A percentile compares a stretch with the other conserved stretches of the same genome.
Evolutionary conservation across 2,797 vertebrate genomes (phyloP).

Genomic region (Loriculus beryllinus): DNA sequence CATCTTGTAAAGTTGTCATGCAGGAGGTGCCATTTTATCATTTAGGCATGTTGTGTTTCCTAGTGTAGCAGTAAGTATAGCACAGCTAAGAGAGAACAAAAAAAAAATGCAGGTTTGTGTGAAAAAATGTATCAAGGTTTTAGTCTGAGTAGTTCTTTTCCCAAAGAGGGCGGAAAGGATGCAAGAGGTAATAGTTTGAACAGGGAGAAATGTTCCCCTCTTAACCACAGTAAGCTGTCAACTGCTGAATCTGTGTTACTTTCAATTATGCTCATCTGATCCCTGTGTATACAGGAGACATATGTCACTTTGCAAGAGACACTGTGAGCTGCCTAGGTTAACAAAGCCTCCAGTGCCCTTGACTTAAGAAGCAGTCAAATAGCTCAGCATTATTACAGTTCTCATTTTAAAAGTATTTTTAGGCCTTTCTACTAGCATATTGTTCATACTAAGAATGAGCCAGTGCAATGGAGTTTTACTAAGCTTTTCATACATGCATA

Average conservation of each 20-base stretch:
- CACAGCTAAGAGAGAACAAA: background rate
- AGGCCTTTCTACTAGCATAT: background rate
- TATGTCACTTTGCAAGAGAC: conserved; percentile 24
- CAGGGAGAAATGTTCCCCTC: background rate
- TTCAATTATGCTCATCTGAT: conserved; percentile 47
- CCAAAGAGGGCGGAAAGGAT: background rate
- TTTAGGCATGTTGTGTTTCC: background rate
- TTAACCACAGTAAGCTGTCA: conserved; percentile 4
- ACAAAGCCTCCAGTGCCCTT: background rate
- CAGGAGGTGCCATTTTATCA: background rate
- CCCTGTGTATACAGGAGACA: conserved; percentile 14
- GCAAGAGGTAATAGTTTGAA: background rate
- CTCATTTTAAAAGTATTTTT: conserved; percentile 12
- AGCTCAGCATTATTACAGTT: background rate
- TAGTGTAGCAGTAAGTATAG: background rate
- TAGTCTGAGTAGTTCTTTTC: background rate
- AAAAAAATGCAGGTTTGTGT: background rate
- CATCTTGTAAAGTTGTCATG: background rate
- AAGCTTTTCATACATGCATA: background rate
- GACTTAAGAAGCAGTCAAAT: background rate
- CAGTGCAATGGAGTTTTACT: background rate
- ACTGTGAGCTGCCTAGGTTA: conserved; percentile 2
- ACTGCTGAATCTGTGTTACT: conserved; percentile 48
- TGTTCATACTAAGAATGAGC: background rate
- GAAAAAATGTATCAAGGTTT: background rate